These are phyloP conservation scores for Eupsilia transversa DNA, from an alignment of 2,888 invertebrate genomes.

Conservation along the genomic window DNA sequence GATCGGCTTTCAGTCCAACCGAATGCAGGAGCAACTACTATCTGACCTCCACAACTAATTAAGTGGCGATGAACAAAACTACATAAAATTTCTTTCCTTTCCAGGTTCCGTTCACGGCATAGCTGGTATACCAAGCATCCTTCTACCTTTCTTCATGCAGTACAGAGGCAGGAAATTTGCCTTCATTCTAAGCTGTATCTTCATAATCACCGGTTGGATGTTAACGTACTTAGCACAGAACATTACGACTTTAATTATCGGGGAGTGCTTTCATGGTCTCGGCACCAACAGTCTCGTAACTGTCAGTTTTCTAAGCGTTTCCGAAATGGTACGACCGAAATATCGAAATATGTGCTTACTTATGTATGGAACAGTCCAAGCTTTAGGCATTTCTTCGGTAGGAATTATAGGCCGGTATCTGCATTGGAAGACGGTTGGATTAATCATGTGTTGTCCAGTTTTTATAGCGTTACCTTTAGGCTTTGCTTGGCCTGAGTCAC, in stretches of 20 bases:
- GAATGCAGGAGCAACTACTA: too few relatives aligned
- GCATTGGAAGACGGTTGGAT: slow-evolving; percentile 55
- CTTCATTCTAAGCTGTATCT: slow-evolving; percentile 58
- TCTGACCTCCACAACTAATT: too few relatives aligned
- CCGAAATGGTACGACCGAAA: slow-evolving; percentile 58
- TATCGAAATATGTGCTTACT: slow-evolving; percentile 52
- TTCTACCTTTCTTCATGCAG: slow-evolving; percentile 62
- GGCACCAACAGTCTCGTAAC: slow-evolving; percentile 53
- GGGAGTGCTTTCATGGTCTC: slow-evolving; percentile 62
- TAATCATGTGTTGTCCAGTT: slow-evolving; percentile 52
- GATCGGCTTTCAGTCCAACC: too few relatives aligned
- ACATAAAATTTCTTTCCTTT: too few relatives aligned
- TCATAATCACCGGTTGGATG: slow-evolving; percentile 56
- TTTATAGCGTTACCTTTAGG: slow-evolving; percentile 46
- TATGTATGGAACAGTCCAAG: slow-evolving; percentile 45
- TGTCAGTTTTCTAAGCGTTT: slow-evolving; percentile 55
- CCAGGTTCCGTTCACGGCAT: slow-evolving; percentile 61
- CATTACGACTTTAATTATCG: slow-evolving; percentile 31
- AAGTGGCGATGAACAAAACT: too few relatives aligned
- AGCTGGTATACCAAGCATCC: slow-evolving; percentile 58
- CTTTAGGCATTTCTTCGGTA: slow-evolving; percentile 46
- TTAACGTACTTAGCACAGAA: slow-evolving; percentile 41
- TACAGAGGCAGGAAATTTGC: slow-evolving; percentile 56
- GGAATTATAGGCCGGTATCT: slow-evolving; percentile 55
- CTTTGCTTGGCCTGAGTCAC: slow-evolving; percentile 62